These are phyloP conservation scores for Tipula helvola DNA, from an alignment of 2,888 invertebrate genomes.

Conservation along the genomic window DNA sequence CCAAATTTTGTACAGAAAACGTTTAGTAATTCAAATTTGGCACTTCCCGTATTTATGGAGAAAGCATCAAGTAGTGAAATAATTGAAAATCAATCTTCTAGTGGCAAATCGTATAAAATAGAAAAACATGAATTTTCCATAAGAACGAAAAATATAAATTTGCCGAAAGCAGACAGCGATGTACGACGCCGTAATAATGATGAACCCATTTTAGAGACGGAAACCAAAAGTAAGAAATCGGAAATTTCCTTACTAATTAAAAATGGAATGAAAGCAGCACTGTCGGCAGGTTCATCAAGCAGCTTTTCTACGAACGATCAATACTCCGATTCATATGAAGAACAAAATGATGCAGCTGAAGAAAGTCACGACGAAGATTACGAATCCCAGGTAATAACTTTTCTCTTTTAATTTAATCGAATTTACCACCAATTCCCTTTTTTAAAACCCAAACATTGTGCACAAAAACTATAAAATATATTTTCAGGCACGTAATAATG, in stretches of 20 bases:
- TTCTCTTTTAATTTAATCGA: neutral
- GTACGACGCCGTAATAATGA: neutral
- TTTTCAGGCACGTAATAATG: neutral
- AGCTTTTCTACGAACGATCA: neutral
- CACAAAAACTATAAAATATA: neutral
- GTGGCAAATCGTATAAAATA: neutral
- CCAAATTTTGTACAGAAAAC: neutral
- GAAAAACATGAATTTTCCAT: constrained; percentile 4
- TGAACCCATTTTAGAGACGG: neutral
- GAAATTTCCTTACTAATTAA: neutral
- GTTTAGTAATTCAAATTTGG: neutral
- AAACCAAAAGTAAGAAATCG: neutral
- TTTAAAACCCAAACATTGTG: neutral
- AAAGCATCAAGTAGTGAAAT: neutral
- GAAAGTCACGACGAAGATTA: neutral
- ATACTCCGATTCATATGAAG: neutral
- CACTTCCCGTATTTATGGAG: neutral
- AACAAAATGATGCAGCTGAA: neutral
- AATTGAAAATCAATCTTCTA: neutral
- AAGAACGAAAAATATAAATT: neutral
- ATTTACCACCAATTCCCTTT: neutral
- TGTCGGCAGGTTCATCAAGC: neutral
- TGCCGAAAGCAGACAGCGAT: neutral
- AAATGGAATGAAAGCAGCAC: neutral
- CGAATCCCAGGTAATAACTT: neutral